Base-by-base conservation (phyloP, 2,888 invertebrate genomes). In the Caenorhabditis sp. region DNA sequence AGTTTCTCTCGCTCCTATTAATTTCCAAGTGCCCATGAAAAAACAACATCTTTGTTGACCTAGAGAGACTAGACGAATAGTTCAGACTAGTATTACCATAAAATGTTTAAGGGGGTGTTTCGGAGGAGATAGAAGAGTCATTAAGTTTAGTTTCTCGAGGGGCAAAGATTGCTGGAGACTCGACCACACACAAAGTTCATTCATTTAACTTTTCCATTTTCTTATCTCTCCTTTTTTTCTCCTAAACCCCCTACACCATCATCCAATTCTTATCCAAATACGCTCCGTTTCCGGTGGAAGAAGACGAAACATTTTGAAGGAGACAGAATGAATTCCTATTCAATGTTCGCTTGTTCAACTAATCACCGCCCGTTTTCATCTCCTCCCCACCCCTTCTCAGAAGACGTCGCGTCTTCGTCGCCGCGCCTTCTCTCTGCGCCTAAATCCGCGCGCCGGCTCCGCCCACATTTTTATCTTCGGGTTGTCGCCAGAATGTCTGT, bases 331-430 rank as follows among this genome's bases (percentile, higher is more conserved):
- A 24, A 56, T 63, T 66, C 75, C 44, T 12, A 24, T 35, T n/a
- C 41, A 41, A 66, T 70, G 79, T 79, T 79, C 79, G 79, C 79
- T 70, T 79, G 79, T 79, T 79, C 79, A 63, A 64, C 79, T 79
- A 79, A 79, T 79, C 79, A 79, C 79, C 77, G 69, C 77, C 69
- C 70, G 56, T 79, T 49, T 51, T 41, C 61, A 28, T 61, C 26
- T 38, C 28, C 35, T 63, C 47, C 47, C 19, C 44, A 0, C 44
- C 44, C 5, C 47, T 19, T 47, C 47, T 19, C 47, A 47, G 47
- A 47, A n/a, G 47, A 47, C 47, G 47, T 28, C 49, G 12, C 12
- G 38, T 38, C 38, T 38, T 38, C 38, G 47, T 28, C 38, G 38
- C 26, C 54, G 47, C 61, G 51, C 58, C 77, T 35, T 35, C 56